Evolutionary conservation across 1,140 invertebrate genomes (phyloP), one percentile per base, ranked within the genome.

Genomic region (Kradibia gibbosae): DNA sequence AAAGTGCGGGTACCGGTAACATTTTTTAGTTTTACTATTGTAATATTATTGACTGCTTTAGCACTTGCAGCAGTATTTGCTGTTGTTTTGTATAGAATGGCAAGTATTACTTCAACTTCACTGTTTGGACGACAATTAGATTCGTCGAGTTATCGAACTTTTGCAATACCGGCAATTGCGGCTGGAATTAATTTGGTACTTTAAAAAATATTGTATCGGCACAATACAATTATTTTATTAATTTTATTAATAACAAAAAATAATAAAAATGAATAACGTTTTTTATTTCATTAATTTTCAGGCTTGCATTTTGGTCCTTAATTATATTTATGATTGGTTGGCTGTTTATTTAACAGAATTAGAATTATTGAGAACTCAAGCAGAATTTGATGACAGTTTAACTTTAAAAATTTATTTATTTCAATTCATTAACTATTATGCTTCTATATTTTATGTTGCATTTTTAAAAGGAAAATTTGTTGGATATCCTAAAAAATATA

Each of bases 381-480:
- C 97, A 0, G 97, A 99, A 91, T 99, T 99, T 91, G 98, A 99
- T 88, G 98, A 99, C 87, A 98, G 97, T 60, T 91, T 99, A 25
- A 99, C 98, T 0, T 92, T 99, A 17, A 99, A 99, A 93, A 98
- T 99, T 85, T 99, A 99, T 90, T 90, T 99, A 13, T 94, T 99
- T 53, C 98, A 99, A 92, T 99, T 99, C 92, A 96, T 99, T 48
- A 99, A 99, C 91, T 99, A 99, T 90, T 99, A 99, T 90, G 97
- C 98, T 31, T 98, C 98, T 1, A 98, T 99, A 88, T 98, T 99
- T 92, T 99, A 99, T 88, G 98, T 99, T 86, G 98, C 98, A 0
- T 99, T 99, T 92, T 96, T 99, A 85, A 99, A 99, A 90, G 98
- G 98, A 60, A 98, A 97, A 90, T 96, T 96, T 85, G 93, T 97